Conservation (phyloP, 2,797 vertebrate species). For the Ambastaia sidthimunki region DNA sequence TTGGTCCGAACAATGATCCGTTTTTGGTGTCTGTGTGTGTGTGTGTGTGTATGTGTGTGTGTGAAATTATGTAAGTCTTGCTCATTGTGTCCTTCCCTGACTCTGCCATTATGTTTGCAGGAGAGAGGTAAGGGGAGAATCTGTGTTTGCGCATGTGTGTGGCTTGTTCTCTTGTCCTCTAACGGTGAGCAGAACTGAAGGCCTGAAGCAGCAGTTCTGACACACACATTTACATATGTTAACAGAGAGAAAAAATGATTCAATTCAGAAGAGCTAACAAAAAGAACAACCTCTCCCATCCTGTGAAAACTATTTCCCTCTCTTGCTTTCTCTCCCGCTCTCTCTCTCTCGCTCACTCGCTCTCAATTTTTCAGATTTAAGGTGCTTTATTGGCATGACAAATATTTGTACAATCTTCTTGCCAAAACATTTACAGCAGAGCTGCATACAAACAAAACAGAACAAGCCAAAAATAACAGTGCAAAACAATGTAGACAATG, state of each 20-base stretch:
- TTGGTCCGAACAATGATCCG: neutral
- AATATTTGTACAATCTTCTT: conserved; percentile 6
- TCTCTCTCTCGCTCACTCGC: conserved; percentile 21
- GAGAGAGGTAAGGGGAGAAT: neutral
- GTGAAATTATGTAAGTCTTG: conserved; percentile 26
- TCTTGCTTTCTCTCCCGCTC: conserved; percentile 15
- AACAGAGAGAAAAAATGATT: conserved; percentile 49
- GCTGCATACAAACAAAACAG: conserved; percentile 10
- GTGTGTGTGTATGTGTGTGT: conserved; percentile 30
- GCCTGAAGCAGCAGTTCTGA: conserved; percentile 49
- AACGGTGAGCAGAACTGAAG: conserved; percentile 48
- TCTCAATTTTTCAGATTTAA: neutral
- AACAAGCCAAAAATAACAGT: neutral
- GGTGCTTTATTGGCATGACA: neutral
- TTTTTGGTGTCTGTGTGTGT: conserved; percentile 8
- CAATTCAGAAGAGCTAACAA: conserved; percentile 37
- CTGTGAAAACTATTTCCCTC: conserved; percentile 29
- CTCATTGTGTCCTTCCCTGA: conserved; percentile 29
- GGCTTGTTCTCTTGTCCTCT: conserved; percentile 41
- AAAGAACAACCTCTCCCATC: conserved; percentile 24
- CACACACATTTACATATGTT: conserved; percentile 55
- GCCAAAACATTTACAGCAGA: neutral
- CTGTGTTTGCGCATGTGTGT: neutral
- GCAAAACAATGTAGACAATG: neutral
- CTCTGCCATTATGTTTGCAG: neutral